Evolutionary conservation across 2,888 invertebrate genomes (phyloP), one percentile per base, ranked within the genome.

Genomic region (Diogma glabrata): DNA sequence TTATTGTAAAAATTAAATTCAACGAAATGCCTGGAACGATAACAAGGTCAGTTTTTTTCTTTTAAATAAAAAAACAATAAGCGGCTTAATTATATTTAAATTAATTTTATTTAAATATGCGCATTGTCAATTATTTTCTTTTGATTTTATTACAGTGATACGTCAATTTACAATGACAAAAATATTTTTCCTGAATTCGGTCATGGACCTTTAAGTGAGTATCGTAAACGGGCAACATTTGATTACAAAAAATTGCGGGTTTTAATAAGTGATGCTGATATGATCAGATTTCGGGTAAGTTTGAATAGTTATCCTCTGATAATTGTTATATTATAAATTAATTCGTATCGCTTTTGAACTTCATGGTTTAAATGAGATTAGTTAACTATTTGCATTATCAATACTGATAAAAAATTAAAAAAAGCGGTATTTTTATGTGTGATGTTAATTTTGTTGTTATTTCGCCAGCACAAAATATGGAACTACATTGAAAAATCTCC

Each of bases 221-320:
- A 82, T 60, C 72, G 85, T 49, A 75, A 75, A 56, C 74, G 72
- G 56, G 78, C 82, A 1, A 71, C 78, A 0, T 85, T 85, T 60
- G 79, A 83, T 58, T 82, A 84, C 77, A 79, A 81, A 46, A 78
- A 78, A 52, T 58, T 79, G 61, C 74, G 70, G 62, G 53, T 76
- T 4, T 63, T 74, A 50, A 57, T 78, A 22, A 75, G 77, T 57
- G 71, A 71, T 40, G 75, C 75, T 60, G 75, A 75, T 14, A 64
- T 72, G 36, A 63, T 78, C 40, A 63, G 70, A 51, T 67, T 72
- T 53, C 72, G 76, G 69, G 79, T 78, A 62, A 60, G 58, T 53
- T 6, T 5, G 12, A n/a, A 12, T 2, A n/a, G 7, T n/a, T n/a
- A 16, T n/a, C 4, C 14, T 45, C 5, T 9, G 22, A 23, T 45